Percentiles rank a stretch among this genome's conserved stretches.
These are phyloP conservation scores for Scaptodrosophila latifasciaeformis DNA, from an alignment of 2,888 invertebrate genomes.

Conservation along the genomic window DNA sequence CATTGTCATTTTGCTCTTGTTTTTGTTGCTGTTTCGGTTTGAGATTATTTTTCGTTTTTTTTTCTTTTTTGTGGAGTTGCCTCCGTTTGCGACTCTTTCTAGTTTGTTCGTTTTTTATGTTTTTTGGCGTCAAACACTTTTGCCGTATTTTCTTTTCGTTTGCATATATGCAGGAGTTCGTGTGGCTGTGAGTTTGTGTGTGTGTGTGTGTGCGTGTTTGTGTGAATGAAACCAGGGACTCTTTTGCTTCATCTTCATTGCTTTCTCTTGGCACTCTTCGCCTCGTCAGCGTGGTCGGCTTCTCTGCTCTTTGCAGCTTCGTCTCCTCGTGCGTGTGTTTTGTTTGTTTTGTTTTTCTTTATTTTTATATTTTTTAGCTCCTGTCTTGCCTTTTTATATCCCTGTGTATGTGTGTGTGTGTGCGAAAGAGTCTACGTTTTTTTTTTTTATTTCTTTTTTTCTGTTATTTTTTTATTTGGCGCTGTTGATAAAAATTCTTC, in stretches of 20 bases:
- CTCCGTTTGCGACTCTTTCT: conserved; percentile 33
- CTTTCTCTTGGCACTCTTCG: conserved; percentile 55
- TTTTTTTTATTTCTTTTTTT: background rate
- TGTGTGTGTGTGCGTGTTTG: background rate
- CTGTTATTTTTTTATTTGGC: too few species aligned
- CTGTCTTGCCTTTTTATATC: too few species aligned
- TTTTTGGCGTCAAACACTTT: conserved; percentile 61
- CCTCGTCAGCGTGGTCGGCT: conserved; percentile 3
- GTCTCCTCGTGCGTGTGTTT: conserved; percentile 3
- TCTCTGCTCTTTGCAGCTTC: background rate
- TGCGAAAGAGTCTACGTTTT: background rate
- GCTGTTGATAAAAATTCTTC: conserved; percentile 38
- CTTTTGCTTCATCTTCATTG: conserved; percentile 29
- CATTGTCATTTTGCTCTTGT: conserved; percentile 44
- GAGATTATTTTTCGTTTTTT: conserved; percentile 1
- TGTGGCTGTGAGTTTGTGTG: conserved; percentile 30
- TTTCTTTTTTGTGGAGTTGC: conserved; percentile 6
- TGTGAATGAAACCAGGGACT: conserved; percentile 4
- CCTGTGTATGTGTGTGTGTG: background rate
- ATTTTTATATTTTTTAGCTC: conserved; percentile 41
- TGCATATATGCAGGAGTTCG: conserved; percentile 15
- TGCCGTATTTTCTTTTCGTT: conserved; percentile 50
- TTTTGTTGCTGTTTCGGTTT: conserved; percentile 53
- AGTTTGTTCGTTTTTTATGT: conserved; percentile 43
- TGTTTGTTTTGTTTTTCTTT: conserved; percentile 9